phyloP scores from a whole-genome alignment of 2,888 invertebrate genomes.

The Heliconius erato region DNA sequence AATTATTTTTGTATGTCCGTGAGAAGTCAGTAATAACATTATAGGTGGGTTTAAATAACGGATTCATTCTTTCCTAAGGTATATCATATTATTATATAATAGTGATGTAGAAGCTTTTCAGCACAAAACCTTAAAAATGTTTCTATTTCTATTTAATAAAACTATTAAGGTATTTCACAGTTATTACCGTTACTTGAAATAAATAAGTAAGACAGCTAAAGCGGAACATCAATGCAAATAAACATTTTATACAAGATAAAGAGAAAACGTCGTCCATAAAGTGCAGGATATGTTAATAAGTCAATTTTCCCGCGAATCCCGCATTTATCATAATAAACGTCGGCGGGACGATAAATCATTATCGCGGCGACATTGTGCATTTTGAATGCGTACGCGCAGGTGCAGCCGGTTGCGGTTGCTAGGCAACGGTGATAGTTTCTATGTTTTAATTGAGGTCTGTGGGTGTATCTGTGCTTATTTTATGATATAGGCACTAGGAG shows the following conservation, averaged over 20 bases:
- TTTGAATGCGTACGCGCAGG: slow-evolving; percentile 24
- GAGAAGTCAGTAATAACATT: too few species aligned
- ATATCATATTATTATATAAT: too few species aligned
- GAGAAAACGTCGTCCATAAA: slow-evolving; percentile 11
- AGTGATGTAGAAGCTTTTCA: too few species aligned
- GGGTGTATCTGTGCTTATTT: neutral
- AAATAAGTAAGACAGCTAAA: neutral
- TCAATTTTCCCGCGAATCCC: slow-evolving; percentile 36
- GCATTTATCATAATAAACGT: slow-evolving; percentile 48
- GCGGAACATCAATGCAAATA: slow-evolving; percentile 21
- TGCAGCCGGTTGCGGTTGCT: slow-evolving; percentile 9
- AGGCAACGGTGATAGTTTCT: slow-evolving; percentile 6
- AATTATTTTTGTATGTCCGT: too few species aligned
- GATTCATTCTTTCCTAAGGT: too few species aligned
- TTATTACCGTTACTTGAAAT: neutral
- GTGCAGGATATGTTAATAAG: slow-evolving; percentile 37
- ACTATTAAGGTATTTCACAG: neutral
- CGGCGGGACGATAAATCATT: slow-evolving; percentile 41
- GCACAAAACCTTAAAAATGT: too few species aligned
- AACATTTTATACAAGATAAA: slow-evolving; percentile 13
- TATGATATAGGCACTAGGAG: neutral
- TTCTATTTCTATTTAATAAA: too few species aligned
- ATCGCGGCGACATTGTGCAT: slow-evolving; percentile 30
- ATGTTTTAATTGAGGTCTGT: neutral
- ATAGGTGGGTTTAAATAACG: too few species aligned